Evolutionary conservation across 1,140 invertebrate species (phyloP), one percentile per base, ranked within the genome.

Genomic region (Hesperophylax magnus): DNA sequence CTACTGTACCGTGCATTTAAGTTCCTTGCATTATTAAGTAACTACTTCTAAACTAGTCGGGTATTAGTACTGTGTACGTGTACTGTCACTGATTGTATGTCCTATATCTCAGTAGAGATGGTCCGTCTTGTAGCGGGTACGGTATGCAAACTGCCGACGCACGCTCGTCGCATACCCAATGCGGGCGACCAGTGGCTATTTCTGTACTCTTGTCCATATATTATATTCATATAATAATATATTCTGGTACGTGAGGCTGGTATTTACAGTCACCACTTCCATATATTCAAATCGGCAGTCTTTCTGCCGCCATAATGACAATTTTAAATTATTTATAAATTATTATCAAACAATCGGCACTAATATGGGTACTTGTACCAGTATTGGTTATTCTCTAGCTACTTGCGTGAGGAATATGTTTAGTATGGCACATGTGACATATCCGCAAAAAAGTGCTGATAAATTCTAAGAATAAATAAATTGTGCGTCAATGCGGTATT

Each of bases 211-310:
- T 39, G 15, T 2, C 67, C 39, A 17, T 39, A 47, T 20, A 52
- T 34, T 34, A 47, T 47, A 47, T 47, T 47, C 11, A 14, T 14
- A 14, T 47, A 47, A 47, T 47, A 47, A 47, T 47, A 47, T 47
- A 47, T 47, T 47, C 0, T 34, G 11, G 39, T 71, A 71, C 67
- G 67, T 71, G 67, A 52, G n/a, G 67, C 9, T 14, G 47, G 20
- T 71, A 52, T 17, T 53, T 24, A 71, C 47, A 14, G n/a, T 47
- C 39, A 24, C 18, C 24, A 52, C 34, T 52, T 67, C 63, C 63
- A 67, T 67, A 52, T 71, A 71, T 71, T 71, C 39, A 71, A 71
- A 71, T 71, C 67, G 18, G 34, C 67, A 24, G 34, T 53, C 67
- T n/a, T 71, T 71, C 63, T 27, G 17, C 39, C 18, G 34, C 6